Conservation (phyloP, 2,113 vertebrate species). For the Pseudopodoces humilis region DNA sequence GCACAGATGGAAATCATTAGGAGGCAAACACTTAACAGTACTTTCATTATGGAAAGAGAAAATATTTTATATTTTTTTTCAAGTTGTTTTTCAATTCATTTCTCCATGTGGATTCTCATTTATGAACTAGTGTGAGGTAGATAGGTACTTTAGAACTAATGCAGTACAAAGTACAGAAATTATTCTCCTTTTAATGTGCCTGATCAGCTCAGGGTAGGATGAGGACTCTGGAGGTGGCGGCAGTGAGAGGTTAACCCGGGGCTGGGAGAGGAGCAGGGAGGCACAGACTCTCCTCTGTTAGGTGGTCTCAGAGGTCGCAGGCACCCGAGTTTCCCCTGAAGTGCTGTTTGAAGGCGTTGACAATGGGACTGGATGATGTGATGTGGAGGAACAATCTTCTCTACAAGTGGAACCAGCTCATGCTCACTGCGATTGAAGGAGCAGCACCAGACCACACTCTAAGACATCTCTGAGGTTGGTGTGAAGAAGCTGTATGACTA, state of each 20-base stretch:
- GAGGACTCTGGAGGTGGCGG: background rate
- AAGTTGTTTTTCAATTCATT: background rate
- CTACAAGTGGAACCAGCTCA: background rate
- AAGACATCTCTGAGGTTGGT: background rate
- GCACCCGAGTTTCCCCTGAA: background rate
- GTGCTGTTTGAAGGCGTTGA: background rate
- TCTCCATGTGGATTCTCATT: background rate
- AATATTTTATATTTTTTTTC: background rate
- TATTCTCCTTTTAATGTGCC: background rate
- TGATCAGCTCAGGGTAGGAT: background rate
- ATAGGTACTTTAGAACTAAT: background rate
- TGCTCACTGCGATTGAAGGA: background rate
- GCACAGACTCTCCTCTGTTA: background rate
- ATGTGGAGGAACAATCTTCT: background rate
- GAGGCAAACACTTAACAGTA: background rate
- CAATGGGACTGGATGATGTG: rapidly evolving
- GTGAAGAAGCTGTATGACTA: background rate
- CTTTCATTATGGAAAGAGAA: background rate
- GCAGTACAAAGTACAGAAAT: background rate
- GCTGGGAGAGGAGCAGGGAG: background rate
- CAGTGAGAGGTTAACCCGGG: background rate
- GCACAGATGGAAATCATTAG: background rate
- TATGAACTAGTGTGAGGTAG: background rate
- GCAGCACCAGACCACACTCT: background rate
- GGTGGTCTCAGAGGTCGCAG: background rate